Percentiles rank a stretch among this genome's conserved stretches.
phyloP scores from a whole-genome alignment of 2,888 invertebrate species.

The Onthophagus sagittarius region DNA sequence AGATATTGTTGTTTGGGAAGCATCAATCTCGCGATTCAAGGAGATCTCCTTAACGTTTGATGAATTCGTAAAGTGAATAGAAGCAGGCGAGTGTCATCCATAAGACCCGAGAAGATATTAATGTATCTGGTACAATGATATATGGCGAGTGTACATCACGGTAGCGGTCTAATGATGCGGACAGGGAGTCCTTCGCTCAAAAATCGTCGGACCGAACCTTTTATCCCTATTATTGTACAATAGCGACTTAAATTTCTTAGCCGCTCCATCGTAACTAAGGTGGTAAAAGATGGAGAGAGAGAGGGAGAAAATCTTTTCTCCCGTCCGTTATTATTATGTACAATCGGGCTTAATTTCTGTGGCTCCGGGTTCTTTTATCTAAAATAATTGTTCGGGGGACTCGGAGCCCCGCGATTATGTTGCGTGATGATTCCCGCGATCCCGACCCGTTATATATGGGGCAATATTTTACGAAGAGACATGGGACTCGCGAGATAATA shows the following conservation, averaged over 20 bases:
- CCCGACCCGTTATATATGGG: constrained; percentile 42
- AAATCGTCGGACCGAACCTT: constrained; percentile 10
- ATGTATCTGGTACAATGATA: constrained; percentile 41
- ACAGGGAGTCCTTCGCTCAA: constrained; percentile 30
- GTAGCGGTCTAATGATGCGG: constrained; percentile 42
- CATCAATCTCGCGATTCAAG: neutral
- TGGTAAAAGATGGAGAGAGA: no score
- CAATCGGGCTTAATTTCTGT: neutral
- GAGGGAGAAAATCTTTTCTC: neutral
- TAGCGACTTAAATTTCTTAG: constrained; percentile 5
- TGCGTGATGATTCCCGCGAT: neutral
- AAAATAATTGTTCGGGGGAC: neutral
- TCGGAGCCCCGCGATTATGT: neutral
- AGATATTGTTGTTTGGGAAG: neutral
- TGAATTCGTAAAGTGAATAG: constrained; percentile 29
- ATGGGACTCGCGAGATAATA: constrained; percentile 47
- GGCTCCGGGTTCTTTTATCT: neutral
- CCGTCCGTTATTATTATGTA: neutral
- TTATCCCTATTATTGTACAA: constrained; percentile 12
- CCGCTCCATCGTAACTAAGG: neutral
- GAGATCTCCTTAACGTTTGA: constrained; percentile 10
- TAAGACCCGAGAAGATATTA: constrained; percentile 39
- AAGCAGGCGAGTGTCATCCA: constrained; percentile 34
- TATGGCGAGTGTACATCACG: constrained; percentile 40
- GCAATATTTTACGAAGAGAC: constrained; percentile 46